Conservation (phyloP, 2,888 invertebrate species). For the Rhamnusium bicolor region DNA sequence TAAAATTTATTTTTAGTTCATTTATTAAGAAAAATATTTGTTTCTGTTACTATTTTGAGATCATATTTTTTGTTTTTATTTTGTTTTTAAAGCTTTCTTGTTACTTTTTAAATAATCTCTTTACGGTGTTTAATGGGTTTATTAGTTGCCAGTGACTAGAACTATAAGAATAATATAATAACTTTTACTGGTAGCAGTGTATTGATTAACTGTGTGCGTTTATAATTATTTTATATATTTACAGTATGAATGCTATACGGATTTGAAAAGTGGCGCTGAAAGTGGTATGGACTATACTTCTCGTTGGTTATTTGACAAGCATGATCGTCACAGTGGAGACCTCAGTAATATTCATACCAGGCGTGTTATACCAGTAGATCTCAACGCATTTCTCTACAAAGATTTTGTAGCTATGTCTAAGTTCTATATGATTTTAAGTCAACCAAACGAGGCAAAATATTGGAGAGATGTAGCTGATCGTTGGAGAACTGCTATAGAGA, state of each 20-base stretch:
- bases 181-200: no score
- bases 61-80: no score
- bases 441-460: slow-evolving; percentile 71
- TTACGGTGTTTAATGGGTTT: no score
- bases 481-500: slow-evolving; percentile 78
- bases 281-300: slow-evolving; percentile 92
- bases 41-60: no score
- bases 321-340: slow-evolving; percentile 68
- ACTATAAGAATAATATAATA: no score
- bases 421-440: slow-evolving; percentile 74
- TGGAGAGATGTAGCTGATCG: slow-evolving; percentile 69
- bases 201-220: no score
- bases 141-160: no score
- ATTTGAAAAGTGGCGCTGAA: slow-evolving; percentile 77
- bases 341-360: slow-evolving; percentile 79
- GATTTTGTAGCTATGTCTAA: slow-evolving; percentile 78
- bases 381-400: slow-evolving; percentile 84
- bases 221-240: slow-evolving; percentile 17
- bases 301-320: slow-evolving; percentile 81
- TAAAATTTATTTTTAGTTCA: no score
- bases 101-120: no score
- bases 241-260: slow-evolving; percentile 74
- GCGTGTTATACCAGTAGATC: slow-evolving; percentile 84
- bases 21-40: no score
- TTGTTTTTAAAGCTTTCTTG: no score